Percentiles rank a stretch among this genome's conserved stretches.
These are phyloP conservation scores for Holothuria scabra DNA, from an alignment of 53 echinoderm and acorn worm genomes.

Conservation along the genomic window DNA sequence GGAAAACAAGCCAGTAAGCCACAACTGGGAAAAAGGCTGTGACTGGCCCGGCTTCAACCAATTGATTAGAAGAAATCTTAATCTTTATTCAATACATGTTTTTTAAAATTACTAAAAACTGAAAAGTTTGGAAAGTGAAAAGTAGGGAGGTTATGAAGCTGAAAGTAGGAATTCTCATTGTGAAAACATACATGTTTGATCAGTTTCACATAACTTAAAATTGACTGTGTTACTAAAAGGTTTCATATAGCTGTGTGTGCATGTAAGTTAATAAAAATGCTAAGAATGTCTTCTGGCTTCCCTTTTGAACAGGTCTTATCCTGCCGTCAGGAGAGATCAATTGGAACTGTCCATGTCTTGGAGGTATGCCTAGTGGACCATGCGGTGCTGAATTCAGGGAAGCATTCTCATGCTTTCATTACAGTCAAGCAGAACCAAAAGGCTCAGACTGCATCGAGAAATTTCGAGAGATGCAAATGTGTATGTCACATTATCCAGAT, in stretches of 20 bases:
- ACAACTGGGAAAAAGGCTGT: too few relatives aligned
- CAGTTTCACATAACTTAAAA: too few relatives aligned
- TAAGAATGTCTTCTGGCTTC: neutral
- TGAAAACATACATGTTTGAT: too few relatives aligned
- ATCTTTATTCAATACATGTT: too few relatives aligned
- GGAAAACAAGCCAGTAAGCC: too few relatives aligned
- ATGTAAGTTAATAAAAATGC: neutral
- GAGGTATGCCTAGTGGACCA: constrained; percentile 93
- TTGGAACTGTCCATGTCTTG: constrained; percentile 96
- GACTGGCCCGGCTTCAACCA: too few relatives aligned
- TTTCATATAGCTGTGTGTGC: neutral
- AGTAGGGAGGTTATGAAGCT: too few relatives aligned
- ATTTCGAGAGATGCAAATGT: constrained; percentile 90
- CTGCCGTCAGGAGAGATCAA: constrained; percentile 90
- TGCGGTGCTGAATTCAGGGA: constrained; percentile 91
- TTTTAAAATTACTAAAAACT: too few relatives aligned
- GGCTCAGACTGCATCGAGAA: constrained; percentile 90
- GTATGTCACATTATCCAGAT: constrained; percentile 85
- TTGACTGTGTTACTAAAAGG: too few relatives aligned
- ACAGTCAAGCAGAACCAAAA: constrained; percentile 82
- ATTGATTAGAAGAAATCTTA: too few relatives aligned
- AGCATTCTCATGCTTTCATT: constrained; percentile 97
- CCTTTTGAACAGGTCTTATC: constrained; percentile 71
- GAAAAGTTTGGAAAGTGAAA: too few relatives aligned
- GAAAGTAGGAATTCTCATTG: too few relatives aligned